phyloP scores from a whole-genome alignment of 92 coral and sea anemone genomes.

The Diadumene lineata region DNA sequence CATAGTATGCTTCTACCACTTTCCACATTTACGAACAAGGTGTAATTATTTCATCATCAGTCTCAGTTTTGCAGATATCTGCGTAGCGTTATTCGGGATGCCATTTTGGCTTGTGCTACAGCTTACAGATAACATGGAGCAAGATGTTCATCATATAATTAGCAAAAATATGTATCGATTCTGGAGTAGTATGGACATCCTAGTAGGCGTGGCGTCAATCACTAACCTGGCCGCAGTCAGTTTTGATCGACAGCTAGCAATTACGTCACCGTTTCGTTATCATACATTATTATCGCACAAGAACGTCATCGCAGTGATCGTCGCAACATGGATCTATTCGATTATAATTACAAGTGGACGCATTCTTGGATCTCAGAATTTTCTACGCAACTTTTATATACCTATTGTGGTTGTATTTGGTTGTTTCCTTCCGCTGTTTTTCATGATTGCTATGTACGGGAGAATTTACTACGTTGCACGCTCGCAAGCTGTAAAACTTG shows the following conservation, averaged over 20 bases:
- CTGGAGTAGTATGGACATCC: conserved; percentile 77
- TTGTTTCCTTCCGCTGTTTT: conserved; percentile 68
- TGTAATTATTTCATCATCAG: conserved; percentile 95
- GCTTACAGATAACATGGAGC: conserved; percentile 46
- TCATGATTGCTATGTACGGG: conserved; percentile 79
- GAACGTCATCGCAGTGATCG: conserved; percentile 69
- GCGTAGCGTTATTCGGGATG: conserved; percentile 90
- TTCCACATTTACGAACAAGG: conserved; percentile 72
- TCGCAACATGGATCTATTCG: conserved; percentile 85
- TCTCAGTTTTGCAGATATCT: conserved; percentile 81
- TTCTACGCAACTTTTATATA: conserved; percentile 20
- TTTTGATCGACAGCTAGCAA: conserved; percentile 92
- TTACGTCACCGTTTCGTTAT: conserved; percentile 84
- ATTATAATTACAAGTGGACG: conserved; percentile 40
- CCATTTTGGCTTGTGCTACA: conserved; percentile 85
- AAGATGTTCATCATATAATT: conserved; percentile 29
- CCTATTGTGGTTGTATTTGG: conserved; percentile 51
- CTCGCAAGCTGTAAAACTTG: conserved; percentile 86
- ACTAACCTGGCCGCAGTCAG: conserved; percentile 94
- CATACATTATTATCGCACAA: conserved; percentile 62
- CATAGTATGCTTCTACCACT: conserved; percentile 76
- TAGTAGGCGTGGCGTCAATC: conserved; percentile 85
- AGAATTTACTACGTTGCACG: conserved; percentile 87
- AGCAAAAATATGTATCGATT: conserved; percentile 41
- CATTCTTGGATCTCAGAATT: background rate